Base-by-base conservation (phyloP, 1,140 invertebrate species). In the Apis cerana region DNA sequence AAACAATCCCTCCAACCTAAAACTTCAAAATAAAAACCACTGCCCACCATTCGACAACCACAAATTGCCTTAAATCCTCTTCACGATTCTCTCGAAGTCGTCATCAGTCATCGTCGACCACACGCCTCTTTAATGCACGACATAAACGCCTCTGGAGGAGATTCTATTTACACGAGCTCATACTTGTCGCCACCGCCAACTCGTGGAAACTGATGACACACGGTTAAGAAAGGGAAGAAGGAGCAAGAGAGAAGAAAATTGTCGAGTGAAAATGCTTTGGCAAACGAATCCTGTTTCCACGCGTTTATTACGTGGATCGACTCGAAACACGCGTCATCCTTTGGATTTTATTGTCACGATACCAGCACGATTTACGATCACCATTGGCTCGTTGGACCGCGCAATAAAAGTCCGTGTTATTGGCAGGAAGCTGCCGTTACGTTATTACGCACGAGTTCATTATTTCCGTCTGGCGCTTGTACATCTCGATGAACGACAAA, bases 241-340 rank as follows among this genome's bases (percentile, higher is more conserved):
- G 15, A 17, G 52, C 64, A 13, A n/a, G 11, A n/a, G 21, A 19
- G 17, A n/a, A n/a, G 21, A 17, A 21, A n/a, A 48, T 9, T 15
- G 23, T 12, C 13, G 2, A 33, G 5, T 19, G 43, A 12, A n/a
- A 75, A 74, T 21, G n/a, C 50, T 75, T 75, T 80, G 78, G 70
- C 78, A 80, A 21, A 13, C 4, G 21, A 17, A 54, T 17, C 9
- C 19, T 11, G 0, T 48, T n/a, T 48, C 17, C 1, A 50, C 2
- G 50, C 78, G 78, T 80, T 80, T 74, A 75, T 65, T 74, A 52
- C 70, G 17, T 27, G 11, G 9, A 8, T 65, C 52, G 48, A 33
- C 15, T 59, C 33, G 43, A 64, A 27, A 23, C 54, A 59, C 50
- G 21, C 21, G 33, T 27, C 27, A 52, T 43, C 50, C 23, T 27